Conservation (phyloP, 64 coral and sea anemone species). For the Cladopsammia gracilis region DNA sequence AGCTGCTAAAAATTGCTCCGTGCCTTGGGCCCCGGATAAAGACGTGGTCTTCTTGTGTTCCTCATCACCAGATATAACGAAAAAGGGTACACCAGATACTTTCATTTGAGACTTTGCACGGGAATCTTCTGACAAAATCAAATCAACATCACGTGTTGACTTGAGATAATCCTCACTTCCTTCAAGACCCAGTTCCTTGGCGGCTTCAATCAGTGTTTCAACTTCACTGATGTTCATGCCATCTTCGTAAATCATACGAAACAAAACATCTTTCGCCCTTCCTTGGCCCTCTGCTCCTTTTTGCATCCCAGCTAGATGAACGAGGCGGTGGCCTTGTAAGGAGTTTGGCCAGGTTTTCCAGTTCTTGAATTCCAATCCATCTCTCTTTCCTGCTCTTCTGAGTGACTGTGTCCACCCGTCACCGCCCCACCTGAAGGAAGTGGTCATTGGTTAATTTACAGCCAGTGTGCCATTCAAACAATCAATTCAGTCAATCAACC, state of each 20-base stretch:
- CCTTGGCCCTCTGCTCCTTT: constrained; percentile 73
- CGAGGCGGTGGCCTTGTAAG: constrained; percentile 78
- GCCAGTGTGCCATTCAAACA: not conserved
- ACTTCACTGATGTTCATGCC: constrained; percentile 88
- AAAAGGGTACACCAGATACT: constrained; percentile 92
- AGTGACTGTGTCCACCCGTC: constrained; percentile 88
- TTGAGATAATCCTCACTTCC: constrained; percentile 73
- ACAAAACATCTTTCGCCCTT: constrained; percentile 84
- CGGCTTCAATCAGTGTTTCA: constrained; percentile 69
- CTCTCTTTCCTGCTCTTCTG: constrained; percentile 58
- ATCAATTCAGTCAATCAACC: no score
- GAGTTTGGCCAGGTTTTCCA: constrained; percentile 92
- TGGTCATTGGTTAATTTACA: not conserved
- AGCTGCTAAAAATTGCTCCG: constrained; percentile 72
- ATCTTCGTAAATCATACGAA: constrained; percentile 93
- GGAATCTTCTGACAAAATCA: constrained; percentile 78
- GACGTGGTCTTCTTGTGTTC: constrained; percentile 40
- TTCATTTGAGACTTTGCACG: constrained; percentile 76
- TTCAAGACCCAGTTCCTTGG: constrained; percentile 67
- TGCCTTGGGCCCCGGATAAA: constrained; percentile 81
- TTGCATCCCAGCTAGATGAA: constrained; percentile 76
- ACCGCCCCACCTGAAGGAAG: constrained; percentile 63
- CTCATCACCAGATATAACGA: constrained; percentile 63
- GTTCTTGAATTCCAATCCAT: constrained; percentile 87
- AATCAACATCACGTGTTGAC: constrained; percentile 70